A percentile compares a stretch with the other conserved stretches of the same genome.
These are phyloP conservation scores for Synergus itoensis DNA, from an alignment of 2,888 invertebrate genomes.

Conservation along the genomic window DNA sequence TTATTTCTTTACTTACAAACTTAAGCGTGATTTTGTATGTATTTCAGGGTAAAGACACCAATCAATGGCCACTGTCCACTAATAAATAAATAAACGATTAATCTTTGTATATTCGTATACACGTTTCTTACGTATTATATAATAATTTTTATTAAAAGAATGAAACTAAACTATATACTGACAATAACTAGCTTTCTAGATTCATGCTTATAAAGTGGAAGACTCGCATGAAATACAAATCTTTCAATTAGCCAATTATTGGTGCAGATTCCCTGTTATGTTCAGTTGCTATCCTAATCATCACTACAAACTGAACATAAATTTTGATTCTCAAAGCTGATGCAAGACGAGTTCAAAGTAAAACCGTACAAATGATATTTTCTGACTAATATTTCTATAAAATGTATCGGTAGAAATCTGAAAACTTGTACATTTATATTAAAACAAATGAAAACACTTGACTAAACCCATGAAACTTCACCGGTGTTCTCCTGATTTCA, in stretches of 20 bases:
- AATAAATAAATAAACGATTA: slow-evolving; percentile 3
- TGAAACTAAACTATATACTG: background rate
- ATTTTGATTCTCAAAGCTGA: background rate
- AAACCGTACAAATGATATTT: background rate
- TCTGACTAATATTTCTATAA: background rate
- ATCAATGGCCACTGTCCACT: slow-evolving; percentile 7
- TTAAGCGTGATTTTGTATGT: slow-evolving; percentile 13
- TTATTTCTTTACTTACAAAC: slow-evolving; percentile 1
- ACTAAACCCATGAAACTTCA: background rate
- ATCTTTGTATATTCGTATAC: slow-evolving; percentile 4
- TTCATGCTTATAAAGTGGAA: background rate
- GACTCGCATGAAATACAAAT: background rate
- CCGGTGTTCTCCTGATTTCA: background rate
- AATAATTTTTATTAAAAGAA: background rate
- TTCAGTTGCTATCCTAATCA: background rate
- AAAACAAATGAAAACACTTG: background rate
- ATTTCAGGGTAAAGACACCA: slow-evolving; percentile 14
- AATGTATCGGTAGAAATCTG: background rate
- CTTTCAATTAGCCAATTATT: background rate
- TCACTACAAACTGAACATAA: background rate
- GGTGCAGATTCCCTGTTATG: background rate
- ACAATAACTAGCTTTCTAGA: background rate
- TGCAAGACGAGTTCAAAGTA: background rate
- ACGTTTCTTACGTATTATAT: background rate
- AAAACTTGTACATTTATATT: background rate